Conservation (phyloP, 1,140 invertebrate genomes). For the Acromyrmex echinatior region DNA sequence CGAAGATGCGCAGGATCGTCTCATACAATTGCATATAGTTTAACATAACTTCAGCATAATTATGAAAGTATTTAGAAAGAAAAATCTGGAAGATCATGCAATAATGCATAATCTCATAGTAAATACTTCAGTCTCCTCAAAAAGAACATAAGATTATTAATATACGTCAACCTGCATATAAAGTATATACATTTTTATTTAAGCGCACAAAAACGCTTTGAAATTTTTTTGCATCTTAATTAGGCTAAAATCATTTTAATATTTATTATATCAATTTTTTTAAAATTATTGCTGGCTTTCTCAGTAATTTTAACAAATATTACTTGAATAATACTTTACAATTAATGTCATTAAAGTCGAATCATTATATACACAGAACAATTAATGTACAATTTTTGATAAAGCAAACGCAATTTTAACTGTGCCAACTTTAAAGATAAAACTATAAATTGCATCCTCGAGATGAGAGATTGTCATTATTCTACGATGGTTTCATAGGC, state of each 20-base stretch:
- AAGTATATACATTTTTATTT: neutral
- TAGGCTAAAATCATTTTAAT: neutral
- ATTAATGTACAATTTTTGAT: too few relatives aligned
- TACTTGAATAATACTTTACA: neutral
- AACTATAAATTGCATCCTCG: slow-evolving; percentile 48
- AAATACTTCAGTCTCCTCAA: neutral
- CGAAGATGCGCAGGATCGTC: slow-evolving; percentile 46
- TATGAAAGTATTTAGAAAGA: slow-evolving; percentile 13
- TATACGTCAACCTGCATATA: neutral
- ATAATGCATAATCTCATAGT: neutral
- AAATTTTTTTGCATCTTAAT: neutral
- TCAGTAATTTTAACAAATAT: slow-evolving; percentile 4
- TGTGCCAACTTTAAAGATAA: too few relatives aligned
- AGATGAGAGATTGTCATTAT: slow-evolving; percentile 57
- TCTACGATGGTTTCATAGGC: slow-evolving; percentile 64
- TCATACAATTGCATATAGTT: slow-evolving; percentile 36
- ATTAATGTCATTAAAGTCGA: neutral
- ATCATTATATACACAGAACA: neutral
- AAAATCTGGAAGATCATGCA: slow-evolving; percentile 22
- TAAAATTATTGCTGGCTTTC: too few relatives aligned
- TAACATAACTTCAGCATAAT: slow-evolving; percentile 35
- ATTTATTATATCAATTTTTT: slow-evolving; percentile 1
- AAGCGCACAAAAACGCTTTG: neutral
- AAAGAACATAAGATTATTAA: neutral
- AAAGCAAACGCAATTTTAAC: too few relatives aligned